Percentiles rank a stretch among this genome's conserved stretches.
These are phyloP conservation scores for Periphyllus acericola DNA, from an alignment of 2,888 invertebrate genomes.

Conservation along the genomic window DNA sequence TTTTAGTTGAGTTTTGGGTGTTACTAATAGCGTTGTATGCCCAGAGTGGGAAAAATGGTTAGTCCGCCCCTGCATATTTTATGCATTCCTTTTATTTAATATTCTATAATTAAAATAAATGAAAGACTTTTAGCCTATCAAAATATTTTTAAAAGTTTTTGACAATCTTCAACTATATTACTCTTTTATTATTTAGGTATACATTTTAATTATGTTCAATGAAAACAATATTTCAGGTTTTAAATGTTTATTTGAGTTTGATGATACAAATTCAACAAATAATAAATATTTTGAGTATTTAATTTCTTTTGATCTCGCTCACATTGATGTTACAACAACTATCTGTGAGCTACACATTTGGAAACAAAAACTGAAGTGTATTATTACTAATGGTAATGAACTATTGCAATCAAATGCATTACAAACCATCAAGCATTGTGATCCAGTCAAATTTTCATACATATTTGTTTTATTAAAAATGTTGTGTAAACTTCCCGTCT, in stretches of 20 bases:
- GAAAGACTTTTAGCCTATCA: too few relatives aligned
- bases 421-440: conserved; percentile 15
- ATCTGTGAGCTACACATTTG: background rate
- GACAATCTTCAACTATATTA: background rate
- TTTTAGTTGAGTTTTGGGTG: too few relatives aligned
- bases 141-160: background rate
- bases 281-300: background rate
- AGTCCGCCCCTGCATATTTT: too few relatives aligned
- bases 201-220: background rate
- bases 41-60: too few relatives aligned
- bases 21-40: too few relatives aligned
- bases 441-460: conserved; percentile 55
- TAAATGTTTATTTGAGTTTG: background rate
- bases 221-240: background rate
- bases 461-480: conserved; percentile 61
- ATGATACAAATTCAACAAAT: background rate
- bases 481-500: conserved; percentile 62
- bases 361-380: background rate
- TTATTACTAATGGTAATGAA: background rate
- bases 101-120: background rate
- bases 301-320: background rate
- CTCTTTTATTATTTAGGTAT: background rate
- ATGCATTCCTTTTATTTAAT: background rate
- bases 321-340: background rate
- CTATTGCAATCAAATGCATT: background rate